Evolutionary conservation across 1,140 invertebrate species (phyloP), one percentile per base, ranked within the genome.

Genomic region (Phthorimaea operculella): DNA sequence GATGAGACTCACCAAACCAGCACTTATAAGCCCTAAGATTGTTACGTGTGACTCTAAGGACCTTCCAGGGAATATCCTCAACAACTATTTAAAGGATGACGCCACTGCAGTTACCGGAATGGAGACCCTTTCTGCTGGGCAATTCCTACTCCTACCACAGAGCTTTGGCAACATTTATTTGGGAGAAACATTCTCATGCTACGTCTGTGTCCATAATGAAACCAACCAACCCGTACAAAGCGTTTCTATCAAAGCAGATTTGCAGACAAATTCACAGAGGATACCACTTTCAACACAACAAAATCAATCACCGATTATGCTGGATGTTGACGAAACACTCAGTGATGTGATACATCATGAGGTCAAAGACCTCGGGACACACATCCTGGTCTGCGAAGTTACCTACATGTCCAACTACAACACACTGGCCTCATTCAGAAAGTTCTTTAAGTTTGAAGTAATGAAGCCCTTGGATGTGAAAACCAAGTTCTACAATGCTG

Each of bases 401-500:
- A 94, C 90, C 62, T 99, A 99, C 76, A 90, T 90, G 61, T 91
- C 90, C 52, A 84, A 90, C 54, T 87, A 88, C 54, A 92, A 92
- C 60, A 90, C 91, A 65, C 86, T 92, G 51, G 88, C 90, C 59
- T 92, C 90, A n/a, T 92, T 98, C 76, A 89, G 94, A 68, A 99
- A 98, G 80, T 98, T 97, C 81, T 99, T 99, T 79, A 99, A 98
- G 87, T 99, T 99, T 86, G 94, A 98, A 90, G 98, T 99, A 0
- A 89, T 97, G 58, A 99, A 99, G 79, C 98, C 98, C 44, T 86
- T 99, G 11, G 97, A 99, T 90, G 96, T 99, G 0, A 98, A 98
- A 86, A 99, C 97, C 4, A 99, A 99, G 77, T 98, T 99, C 83
- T 98, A 96, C 76, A 98, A 97, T 90, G 93, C 95, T 14, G 96